Conservation (phyloP, 1,140 invertebrate genomes). For the Pristionchus pacificus region DNA sequence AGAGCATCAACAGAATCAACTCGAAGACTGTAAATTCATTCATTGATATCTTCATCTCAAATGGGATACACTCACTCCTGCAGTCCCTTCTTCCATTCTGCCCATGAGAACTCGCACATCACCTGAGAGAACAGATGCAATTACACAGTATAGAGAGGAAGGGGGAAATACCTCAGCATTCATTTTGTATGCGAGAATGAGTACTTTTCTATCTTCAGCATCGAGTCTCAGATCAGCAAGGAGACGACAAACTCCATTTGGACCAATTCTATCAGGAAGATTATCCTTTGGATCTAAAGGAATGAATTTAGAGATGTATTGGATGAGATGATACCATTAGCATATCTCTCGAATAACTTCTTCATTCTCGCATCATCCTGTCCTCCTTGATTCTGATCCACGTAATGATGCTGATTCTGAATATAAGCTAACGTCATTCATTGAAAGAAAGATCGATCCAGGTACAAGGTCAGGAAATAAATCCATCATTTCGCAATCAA, state of each 20-base stretch:
- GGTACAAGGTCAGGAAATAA: too few species aligned
- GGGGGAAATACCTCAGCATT: slow-evolving; percentile 4
- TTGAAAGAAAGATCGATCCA: too few species aligned
- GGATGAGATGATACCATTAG: not conserved
- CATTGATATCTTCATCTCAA: not conserved
- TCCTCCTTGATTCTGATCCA: too few species aligned
- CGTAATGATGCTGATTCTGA: too few species aligned
- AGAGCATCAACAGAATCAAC: slow-evolving; percentile 15
- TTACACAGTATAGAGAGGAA: too few species aligned
- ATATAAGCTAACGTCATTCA: too few species aligned
- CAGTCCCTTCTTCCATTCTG: slow-evolving; percentile 20
- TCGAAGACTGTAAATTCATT: slow-evolving; percentile 1
- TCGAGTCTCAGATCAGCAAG: slow-evolving; percentile 16
- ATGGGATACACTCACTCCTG: not conserved
- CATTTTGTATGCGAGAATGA: slow-evolving; percentile 18
- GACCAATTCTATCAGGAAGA: slow-evolving; percentile 15
- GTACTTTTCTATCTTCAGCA: slow-evolving; percentile 10
- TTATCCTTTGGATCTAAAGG: not conserved
- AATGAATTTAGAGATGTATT: not conserved
- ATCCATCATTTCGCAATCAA: too few species aligned
- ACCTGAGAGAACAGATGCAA: not conserved
- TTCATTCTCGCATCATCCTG: not conserved
- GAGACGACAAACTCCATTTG: slow-evolving; percentile 20
- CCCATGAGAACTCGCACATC: slow-evolving; percentile 23
- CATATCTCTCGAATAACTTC: not conserved